Conservation (phyloP, 2,797 vertebrate species). For the Margarornis squamiger region DNA sequence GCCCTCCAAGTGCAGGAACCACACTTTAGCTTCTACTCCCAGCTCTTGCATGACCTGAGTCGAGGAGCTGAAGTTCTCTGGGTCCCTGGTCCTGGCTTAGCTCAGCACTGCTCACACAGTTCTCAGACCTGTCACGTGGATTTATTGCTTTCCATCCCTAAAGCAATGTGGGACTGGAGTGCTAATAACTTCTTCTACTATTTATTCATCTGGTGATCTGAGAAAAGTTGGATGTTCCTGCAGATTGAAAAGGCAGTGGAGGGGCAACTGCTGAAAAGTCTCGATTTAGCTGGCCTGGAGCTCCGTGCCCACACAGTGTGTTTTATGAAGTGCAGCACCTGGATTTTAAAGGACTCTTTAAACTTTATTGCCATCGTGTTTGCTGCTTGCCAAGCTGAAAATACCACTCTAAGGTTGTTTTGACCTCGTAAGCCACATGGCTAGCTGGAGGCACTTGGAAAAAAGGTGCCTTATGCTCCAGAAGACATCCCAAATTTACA, state of each 20-base stretch:
- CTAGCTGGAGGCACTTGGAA: not conserved
- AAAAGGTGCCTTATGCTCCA: not conserved
- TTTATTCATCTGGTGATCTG: not conserved
- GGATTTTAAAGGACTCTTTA: not conserved
- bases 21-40: not conserved
- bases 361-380: conserved; percentile 1
- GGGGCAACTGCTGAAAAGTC: not conserved
- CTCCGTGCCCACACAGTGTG: not conserved
- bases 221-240: not conserved
- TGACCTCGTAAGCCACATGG: not conserved
- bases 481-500: not conserved
- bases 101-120: not conserved
- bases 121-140: not conserved
- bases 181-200: not conserved
- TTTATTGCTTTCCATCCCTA: not conserved
- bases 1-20: not conserved
- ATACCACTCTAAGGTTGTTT: conserved; percentile 35
- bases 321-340: not conserved
- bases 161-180: not conserved
- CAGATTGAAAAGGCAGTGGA: not conserved
- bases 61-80: not conserved
- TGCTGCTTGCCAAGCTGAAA: conserved; percentile 37
- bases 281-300: not conserved
- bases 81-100: not conserved
- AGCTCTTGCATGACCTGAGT: not conserved